These are phyloP conservation scores for Scaptomyza reducta DNA, from an alignment of 2,888 invertebrate species.

Conservation along the genomic window DNA sequence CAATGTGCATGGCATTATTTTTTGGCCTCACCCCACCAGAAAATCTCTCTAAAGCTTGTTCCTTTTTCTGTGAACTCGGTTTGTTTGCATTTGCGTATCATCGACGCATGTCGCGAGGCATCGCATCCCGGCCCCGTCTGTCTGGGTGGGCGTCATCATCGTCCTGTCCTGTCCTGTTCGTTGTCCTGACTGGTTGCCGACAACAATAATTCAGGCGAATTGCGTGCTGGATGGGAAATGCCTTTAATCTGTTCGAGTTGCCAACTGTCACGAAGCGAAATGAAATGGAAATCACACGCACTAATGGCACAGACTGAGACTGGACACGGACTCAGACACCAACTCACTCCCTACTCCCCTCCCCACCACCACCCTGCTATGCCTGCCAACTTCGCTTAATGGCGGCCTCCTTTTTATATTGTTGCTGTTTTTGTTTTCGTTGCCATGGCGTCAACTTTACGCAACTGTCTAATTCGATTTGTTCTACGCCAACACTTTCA, in stretches of 20 bases:
- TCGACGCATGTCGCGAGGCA: constrained; percentile 73
- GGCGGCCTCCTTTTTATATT: constrained; percentile 41
- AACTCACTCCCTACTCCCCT: background rate
- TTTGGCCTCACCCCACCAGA: constrained; percentile 15
- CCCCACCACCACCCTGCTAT: background rate
- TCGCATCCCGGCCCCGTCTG: constrained; percentile 18
- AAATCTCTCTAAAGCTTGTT: constrained; percentile 13
- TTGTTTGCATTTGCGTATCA: constrained; percentile 81
- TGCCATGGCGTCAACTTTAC: constrained; percentile 59
- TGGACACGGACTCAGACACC: constrained; percentile 9
- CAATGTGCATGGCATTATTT: constrained; percentile 67
- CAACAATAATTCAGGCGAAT: constrained; percentile 78
- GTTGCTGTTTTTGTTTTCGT: constrained; percentile 22
- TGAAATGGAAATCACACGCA: constrained; percentile 82
- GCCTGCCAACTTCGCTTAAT: constrained; percentile 23
- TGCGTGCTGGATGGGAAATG: constrained; percentile 81
- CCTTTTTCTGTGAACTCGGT: constrained; percentile 45
- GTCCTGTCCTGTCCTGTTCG: constrained; percentile 5
- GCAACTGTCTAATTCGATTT: constrained; percentile 83
- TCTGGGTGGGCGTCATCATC: constrained; percentile 19
- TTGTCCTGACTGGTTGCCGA: constrained; percentile 56
- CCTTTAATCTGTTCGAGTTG: constrained; percentile 83
- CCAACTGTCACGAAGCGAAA: constrained; percentile 83
- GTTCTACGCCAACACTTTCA: constrained; percentile 84
- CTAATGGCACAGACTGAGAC: constrained; percentile 66